Percentiles rank a stretch among this genome's conserved stretches.
Conservation (phyloP, 2,797 vertebrate species). For the Adrianichthys oophorus region DNA sequence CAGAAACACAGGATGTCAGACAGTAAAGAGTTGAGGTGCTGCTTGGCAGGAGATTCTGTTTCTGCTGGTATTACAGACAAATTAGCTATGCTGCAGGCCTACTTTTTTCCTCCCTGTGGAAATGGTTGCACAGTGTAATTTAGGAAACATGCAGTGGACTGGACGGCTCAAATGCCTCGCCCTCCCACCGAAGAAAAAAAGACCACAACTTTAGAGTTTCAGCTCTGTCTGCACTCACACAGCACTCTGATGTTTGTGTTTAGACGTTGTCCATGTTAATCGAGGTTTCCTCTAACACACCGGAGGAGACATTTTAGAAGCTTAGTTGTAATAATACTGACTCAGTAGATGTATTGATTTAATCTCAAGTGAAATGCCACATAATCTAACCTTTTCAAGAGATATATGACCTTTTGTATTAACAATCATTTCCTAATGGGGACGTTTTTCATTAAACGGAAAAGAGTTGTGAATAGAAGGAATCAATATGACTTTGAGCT, state of each 20-base stretch:
- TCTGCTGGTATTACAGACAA: slow-evolving; percentile 85
- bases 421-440: slow-evolving; percentile 20
- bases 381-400: slow-evolving; percentile 25
- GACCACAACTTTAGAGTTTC: slow-evolving; percentile 70
- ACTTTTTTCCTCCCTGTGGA: slow-evolving; percentile 68
- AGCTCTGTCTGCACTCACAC: slow-evolving; percentile 30
- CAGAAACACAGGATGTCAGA: slow-evolving; percentile 40
- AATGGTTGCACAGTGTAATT: slow-evolving; percentile 84
- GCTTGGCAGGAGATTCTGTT: slow-evolving; percentile 68
- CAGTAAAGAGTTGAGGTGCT: slow-evolving; percentile 52
- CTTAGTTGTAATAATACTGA: slow-evolving; percentile 10
- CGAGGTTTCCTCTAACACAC: slow-evolving; percentile 28
- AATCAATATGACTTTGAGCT: slow-evolving; percentile 39
- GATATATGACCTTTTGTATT: slow-evolving; percentile 26
- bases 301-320: slow-evolving; percentile 32
- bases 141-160: slow-evolving; percentile 82
- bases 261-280: slow-evolving; percentile 18
- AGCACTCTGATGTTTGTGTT: slow-evolving; percentile 23
- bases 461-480: slow-evolving; percentile 31
- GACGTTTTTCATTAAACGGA: slow-evolving; percentile 31
- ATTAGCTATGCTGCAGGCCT: slow-evolving; percentile 83
- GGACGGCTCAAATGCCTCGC: slow-evolving; percentile 80
- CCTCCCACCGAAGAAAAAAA: slow-evolving; percentile 66
- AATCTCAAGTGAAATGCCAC: slow-evolving; percentile 33
- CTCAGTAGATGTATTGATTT: slow-evolving; percentile 33